phyloP scores from a whole-genome alignment of 2,797 vertebrate species.

The Eospalax fontanierii region DNA sequence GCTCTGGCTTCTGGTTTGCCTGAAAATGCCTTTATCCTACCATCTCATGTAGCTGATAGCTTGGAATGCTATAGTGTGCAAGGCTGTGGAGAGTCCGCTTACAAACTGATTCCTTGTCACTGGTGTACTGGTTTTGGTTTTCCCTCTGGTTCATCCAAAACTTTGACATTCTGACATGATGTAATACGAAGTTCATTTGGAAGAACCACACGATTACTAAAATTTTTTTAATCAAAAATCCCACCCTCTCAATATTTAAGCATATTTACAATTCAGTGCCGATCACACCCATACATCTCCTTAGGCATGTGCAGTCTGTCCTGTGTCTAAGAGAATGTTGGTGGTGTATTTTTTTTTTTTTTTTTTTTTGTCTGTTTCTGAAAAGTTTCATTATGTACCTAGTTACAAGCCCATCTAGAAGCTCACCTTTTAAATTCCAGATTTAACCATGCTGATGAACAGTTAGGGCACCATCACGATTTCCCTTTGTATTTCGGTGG shows the following conservation, averaged over 20 bases:
- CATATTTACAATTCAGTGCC: background rate
- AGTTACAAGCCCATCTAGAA: constrained; percentile 29
- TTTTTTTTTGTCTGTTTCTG: too few relatives aligned
- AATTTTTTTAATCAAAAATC: background rate
- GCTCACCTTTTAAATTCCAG: constrained; percentile 23
- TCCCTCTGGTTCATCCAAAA: background rate
- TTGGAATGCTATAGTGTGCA: background rate
- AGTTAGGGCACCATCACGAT: background rate
- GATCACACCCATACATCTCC: background rate
- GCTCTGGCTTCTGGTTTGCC: background rate
- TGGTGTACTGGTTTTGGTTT: background rate
- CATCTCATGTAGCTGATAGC: background rate
- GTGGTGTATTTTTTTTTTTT: background rate
- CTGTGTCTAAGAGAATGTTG: background rate
- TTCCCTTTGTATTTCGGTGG: background rate
- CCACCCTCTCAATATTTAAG: background rate
- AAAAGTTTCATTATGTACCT: constrained; percentile 24
- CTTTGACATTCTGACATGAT: background rate
- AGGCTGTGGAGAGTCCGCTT: background rate
- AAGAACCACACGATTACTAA: background rate
- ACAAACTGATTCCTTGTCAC: constrained; percentile 1
- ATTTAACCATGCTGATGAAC: background rate
- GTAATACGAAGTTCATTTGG: background rate
- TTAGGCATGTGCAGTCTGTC: too few relatives aligned
- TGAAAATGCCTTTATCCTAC: constrained; percentile 5